Conservation (phyloP, 2,113 vertebrate species). For the Lycaon pictus region DNA sequence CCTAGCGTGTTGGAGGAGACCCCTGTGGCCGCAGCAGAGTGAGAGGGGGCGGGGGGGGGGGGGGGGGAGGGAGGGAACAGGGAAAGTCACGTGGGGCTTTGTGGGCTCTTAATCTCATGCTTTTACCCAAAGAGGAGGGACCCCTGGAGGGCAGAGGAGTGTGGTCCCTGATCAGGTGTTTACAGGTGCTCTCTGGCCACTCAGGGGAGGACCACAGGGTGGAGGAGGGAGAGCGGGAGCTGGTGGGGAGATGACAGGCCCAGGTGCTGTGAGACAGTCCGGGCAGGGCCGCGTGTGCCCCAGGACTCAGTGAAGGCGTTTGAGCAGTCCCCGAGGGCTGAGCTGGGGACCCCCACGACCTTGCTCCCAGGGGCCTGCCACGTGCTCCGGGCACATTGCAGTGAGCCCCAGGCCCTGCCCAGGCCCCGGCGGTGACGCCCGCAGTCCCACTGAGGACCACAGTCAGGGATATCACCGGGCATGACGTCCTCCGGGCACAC, state of each 20-base stretch:
- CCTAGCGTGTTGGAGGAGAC: not conserved
- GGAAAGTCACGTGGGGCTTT: not conserved
- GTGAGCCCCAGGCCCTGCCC: not conserved
- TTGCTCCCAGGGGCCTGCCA: not conserved
- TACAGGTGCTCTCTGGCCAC: conserved; percentile 29
- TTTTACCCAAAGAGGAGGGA: not conserved
- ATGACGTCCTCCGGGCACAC: not conserved
- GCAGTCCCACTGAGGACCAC: not conserved
- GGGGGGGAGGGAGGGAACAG: no score
- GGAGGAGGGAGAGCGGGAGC: not conserved
- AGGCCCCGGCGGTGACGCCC: not conserved
- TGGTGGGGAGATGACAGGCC: not conserved
- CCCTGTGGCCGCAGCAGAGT: not conserved
- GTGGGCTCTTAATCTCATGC: not conserved
- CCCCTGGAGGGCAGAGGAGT: not conserved
- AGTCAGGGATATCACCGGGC: not conserved
- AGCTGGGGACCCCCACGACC: not conserved
- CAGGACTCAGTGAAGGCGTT: not conserved
- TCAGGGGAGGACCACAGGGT: not conserved
- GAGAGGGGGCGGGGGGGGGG: not conserved
- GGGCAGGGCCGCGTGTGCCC: not conserved
- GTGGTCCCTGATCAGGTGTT: not conserved
- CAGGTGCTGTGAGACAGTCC: not conserved
- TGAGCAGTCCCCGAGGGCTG: not conserved
- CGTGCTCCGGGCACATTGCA: not conserved